Evolutionary conservation across 2,888 invertebrate genomes (phyloP).

Genomic region (Augochlorella aurata): DNA sequence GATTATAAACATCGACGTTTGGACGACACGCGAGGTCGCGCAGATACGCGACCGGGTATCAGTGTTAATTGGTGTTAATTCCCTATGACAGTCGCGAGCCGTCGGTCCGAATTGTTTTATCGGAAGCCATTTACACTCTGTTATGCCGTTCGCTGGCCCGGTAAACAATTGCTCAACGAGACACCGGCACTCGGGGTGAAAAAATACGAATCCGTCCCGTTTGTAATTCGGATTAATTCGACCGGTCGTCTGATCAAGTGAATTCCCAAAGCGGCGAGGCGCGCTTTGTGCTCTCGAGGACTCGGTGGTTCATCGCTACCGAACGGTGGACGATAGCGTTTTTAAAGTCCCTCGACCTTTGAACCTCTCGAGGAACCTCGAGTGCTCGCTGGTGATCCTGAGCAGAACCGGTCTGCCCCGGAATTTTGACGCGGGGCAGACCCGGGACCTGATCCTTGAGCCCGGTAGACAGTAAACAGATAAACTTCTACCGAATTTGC

Average conservation of each 20-base stretch:
- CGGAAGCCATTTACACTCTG: constrained; percentile 22
- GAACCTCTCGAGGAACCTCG: constrained; percentile 49
- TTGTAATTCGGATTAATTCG: constrained; percentile 40
- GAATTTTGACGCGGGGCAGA: constrained; percentile 45
- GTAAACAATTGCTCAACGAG: constrained; percentile 26
- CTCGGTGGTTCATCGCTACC: not conserved
- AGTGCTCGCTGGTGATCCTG: constrained; percentile 68
- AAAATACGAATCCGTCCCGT: constrained; percentile 28
- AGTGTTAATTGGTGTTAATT: constrained; percentile 60
- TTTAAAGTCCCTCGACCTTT: constrained; percentile 50
- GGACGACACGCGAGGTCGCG: constrained; percentile 6
- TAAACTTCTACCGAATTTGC: constrained; percentile 19
- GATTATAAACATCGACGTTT: constrained; percentile 20
- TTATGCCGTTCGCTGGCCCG: constrained; percentile 24
- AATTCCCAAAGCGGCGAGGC: not conserved
- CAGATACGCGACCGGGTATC: not conserved
- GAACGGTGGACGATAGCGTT: constrained; percentile 26
- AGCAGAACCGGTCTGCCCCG: constrained; percentile 58
- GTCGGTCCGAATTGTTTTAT: constrained; percentile 53
- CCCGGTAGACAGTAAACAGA: constrained; percentile 34
- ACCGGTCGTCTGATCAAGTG: not conserved
- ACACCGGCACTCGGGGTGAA: not conserved
- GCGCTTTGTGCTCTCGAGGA: not conserved
- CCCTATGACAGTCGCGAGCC: constrained; percentile 40
- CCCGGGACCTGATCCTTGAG: constrained; percentile 33